phyloP scores from a whole-genome alignment of 2,888 invertebrate species.

The Pandemis corylana region DNA sequence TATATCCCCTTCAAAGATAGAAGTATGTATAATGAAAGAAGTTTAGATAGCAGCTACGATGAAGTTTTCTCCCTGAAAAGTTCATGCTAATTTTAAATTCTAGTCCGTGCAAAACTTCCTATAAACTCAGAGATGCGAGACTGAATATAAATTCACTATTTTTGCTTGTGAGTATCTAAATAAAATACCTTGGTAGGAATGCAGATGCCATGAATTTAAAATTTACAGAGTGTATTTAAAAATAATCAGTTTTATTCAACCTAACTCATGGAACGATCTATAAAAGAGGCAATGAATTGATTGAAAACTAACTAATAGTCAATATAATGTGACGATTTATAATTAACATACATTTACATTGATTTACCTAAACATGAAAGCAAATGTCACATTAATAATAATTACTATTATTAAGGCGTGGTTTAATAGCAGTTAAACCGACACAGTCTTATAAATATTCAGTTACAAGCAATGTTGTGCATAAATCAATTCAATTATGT shows the following conservation, averaged over 20 bases:
- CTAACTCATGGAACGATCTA: background rate
- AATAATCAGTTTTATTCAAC: background rate
- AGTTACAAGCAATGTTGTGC: background rate
- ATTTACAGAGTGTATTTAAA: background rate
- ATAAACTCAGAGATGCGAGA: background rate
- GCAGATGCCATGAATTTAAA: background rate
- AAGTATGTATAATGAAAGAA: too few species aligned
- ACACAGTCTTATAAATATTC: background rate
- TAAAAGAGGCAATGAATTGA: background rate
- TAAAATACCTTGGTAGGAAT: background rate
- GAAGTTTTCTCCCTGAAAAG: too few species aligned
- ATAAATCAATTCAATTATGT: background rate
- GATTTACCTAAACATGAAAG: background rate
- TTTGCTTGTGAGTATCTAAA: background rate
- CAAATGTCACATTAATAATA: conserved; percentile 1
- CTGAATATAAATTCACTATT: background rate
- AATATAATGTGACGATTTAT: background rate
- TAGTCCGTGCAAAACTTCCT: background rate
- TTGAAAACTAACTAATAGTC: background rate
- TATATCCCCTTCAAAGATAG: too few species aligned
- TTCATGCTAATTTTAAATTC: background rate
- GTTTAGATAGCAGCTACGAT: too few species aligned
- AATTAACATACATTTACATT: background rate
- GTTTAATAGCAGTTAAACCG: background rate
- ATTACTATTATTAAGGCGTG: background rate